Conservation (phyloP, 2,113 vertebrate species). For the Seriola aureovittata region DNA sequence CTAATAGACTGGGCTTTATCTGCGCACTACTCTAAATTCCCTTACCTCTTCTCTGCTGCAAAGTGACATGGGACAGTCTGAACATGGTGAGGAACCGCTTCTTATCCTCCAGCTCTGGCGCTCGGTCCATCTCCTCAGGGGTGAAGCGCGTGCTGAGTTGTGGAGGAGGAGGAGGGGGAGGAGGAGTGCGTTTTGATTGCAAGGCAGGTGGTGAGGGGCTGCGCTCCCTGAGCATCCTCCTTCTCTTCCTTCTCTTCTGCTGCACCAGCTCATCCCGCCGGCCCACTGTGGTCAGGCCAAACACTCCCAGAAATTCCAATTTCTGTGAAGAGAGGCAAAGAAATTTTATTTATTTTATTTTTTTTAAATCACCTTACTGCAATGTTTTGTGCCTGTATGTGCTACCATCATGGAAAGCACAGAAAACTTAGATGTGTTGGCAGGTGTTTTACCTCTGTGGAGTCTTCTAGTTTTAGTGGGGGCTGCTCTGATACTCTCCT, state of each 20-base stretch:
- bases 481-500: conserved; percentile 95
- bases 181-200: conserved; percentile 90
- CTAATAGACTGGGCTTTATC: neutral
- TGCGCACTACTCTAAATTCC: neutral
- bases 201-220: conserved; percentile 91
- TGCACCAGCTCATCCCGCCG: conserved; percentile 92
- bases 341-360: neutral
- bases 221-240: conserved; percentile 94
- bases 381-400: conserved; percentile 2
- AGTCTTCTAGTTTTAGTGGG: conserved; percentile 95
- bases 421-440: neutral
- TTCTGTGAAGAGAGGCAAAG: conserved; percentile 85
- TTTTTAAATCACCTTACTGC: neutral
- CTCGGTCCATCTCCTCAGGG: conserved; percentile 95
- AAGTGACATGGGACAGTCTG: conserved; percentile 93
- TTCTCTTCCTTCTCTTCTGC: conserved; percentile 94
- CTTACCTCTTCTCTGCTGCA: conserved; percentile 93
- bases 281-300: conserved; percentile 92
- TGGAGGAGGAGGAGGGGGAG: conserved; percentile 85
- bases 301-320: conserved; percentile 93
- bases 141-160: conserved; percentile 93
- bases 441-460: conserved; percentile 89
- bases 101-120: conserved; percentile 97
- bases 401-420: conserved; percentile 18
- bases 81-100: conserved; percentile 96